Evolutionary conservation across 2,888 invertebrate species (phyloP).

Genomic region (Parnassius apollo): DNA sequence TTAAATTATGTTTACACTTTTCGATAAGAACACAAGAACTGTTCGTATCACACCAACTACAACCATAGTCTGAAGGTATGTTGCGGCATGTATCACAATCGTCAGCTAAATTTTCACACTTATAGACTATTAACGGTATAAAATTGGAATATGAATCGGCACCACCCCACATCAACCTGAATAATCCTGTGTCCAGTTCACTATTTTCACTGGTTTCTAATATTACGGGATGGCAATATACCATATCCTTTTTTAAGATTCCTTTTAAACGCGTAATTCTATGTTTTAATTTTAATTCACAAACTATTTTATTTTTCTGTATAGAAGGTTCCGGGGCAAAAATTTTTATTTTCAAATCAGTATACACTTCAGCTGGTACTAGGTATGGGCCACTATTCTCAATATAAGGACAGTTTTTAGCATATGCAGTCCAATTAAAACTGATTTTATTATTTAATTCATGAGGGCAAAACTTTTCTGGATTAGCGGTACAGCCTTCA

Average conservation of each 20-base stretch:
- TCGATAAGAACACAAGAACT: conserved; percentile 31
- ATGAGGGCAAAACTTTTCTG: conserved; percentile 37
- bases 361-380: conserved; percentile 37
- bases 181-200: conserved; percentile 34
- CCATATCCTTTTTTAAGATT: conserved; percentile 37
- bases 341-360: conserved; percentile 43
- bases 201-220: conserved; percentile 29
- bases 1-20: conserved; percentile 34
- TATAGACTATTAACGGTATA: conserved; percentile 40
- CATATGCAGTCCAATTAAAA: conserved; percentile 14
- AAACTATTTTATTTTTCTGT: conserved; percentile 43
- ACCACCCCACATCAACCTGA: conserved; percentile 43
- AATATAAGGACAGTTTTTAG: conserved; percentile 41
- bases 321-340: conserved; percentile 42
- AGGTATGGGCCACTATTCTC: conserved; percentile 40
- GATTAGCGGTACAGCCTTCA: conserved; percentile 43
- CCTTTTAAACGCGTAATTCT: conserved; percentile 40
- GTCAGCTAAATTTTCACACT: conserved; percentile 38
- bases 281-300: conserved; percentile 39
- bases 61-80: conserved; percentile 31
- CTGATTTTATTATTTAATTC: conserved; percentile 25
- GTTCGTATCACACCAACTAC: conserved; percentile 34
- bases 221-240: conserved; percentile 43
- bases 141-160: conserved; percentile 43
- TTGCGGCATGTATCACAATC: conserved; percentile 31